Evolutionary conservation across 2,888 invertebrate species (phyloP), one percentile per base, ranked within the genome.

Genomic region (Villa cingulata): DNA sequence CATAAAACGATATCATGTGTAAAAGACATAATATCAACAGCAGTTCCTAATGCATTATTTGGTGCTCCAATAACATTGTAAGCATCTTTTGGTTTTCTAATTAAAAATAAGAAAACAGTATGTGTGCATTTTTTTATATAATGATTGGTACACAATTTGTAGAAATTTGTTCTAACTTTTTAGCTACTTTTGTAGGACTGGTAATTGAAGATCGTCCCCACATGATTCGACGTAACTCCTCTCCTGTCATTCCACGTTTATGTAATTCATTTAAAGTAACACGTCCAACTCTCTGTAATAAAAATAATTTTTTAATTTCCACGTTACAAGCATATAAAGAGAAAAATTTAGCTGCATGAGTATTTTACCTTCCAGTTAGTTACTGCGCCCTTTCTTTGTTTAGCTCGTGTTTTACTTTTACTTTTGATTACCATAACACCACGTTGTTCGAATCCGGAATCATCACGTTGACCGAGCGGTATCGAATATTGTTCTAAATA

Each of bases 381-480:
- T 2, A 96, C 81, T 3, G 97, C 97, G 1, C 92, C 94, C 65
- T 96, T 97, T 52, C 96, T 75, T 70, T 96, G 95, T 61, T 88
- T 87, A 1, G 98, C 98, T 53, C 90, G 77, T 0, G 97, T 97
- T 70, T 96, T 97, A 54, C 83, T 88, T 62, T 95, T 94, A 56
- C 88, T 87, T 72, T 97, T 98, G 66, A 98, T 98, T 46, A 97
- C 92, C 86, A 98, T 91, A 3, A 98, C 88, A 1, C 94, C 97
- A 37, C 95, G 74, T 56, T 87, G 83, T 66, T 91, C 90, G 49
- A 82, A 84, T 1, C 82, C 78, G 0, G 87, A 85, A 64, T 88
- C 86, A 55, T 87, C 86, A 0, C 82, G 81, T 0, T 86, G 86
- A 0, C 87, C 88, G 52, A 96, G 68, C 10, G 87, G 88, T 59